Conservation (phyloP, 1,140 invertebrate species). For the Augochlora pura region DNA sequence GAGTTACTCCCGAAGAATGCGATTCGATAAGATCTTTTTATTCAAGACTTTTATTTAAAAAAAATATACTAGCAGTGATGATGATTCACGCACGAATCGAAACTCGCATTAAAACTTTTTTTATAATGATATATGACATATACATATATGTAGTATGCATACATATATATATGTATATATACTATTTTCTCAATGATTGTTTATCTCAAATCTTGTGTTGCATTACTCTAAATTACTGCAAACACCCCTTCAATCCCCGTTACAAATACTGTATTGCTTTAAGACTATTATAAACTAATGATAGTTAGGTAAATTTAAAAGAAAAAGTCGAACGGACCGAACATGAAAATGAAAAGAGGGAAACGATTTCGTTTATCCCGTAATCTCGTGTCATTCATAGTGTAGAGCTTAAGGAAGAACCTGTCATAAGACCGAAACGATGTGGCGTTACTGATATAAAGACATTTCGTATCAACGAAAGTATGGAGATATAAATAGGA, state of each 20-base stretch:
- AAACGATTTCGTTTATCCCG: neutral
- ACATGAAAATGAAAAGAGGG: neutral
- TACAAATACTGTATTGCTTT: constrained; percentile 62
- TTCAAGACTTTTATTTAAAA: constrained; percentile 53
- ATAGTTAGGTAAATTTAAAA: constrained; percentile 3
- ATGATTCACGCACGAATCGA: constrained; percentile 23
- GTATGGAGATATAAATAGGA: neutral
- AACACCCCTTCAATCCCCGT: constrained; percentile 15
- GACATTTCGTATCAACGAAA: neutral
- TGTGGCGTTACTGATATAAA: neutral
- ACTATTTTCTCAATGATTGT: constrained; percentile 34
- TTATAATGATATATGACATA: constrained; percentile 29
- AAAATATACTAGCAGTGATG: constrained; percentile 46
- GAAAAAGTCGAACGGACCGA: neutral
- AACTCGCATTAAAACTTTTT: constrained; percentile 20
- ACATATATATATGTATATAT: constrained; percentile 3
- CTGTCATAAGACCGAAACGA: neutral
- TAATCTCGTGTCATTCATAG: neutral
- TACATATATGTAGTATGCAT: constrained; percentile 22
- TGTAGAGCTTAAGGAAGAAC: neutral
- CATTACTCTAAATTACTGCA: constrained; percentile 43
- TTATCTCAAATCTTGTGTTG: constrained; percentile 45
- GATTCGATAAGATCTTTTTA: constrained; percentile 2
- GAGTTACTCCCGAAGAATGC: constrained; percentile 6
- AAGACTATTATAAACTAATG: constrained; percentile 40